Evolutionary conservation across 2,797 vertebrate genomes (phyloP).

Genomic region (Coreius guichenoti): DNA sequence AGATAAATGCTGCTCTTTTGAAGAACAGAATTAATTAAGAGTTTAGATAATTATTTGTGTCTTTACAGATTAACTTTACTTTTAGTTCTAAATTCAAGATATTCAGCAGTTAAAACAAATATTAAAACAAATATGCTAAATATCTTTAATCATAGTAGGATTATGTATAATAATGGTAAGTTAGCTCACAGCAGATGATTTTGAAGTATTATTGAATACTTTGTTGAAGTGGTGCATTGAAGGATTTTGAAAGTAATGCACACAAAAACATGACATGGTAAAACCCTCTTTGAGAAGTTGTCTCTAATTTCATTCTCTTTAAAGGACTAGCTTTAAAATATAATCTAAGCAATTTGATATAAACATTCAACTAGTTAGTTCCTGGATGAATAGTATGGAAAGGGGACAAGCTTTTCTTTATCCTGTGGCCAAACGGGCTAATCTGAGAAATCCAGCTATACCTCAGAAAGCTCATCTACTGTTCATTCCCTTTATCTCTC

Average conservation of each 20-base stretch:
- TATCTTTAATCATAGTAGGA: background rate
- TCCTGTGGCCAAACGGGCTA: conserved; percentile 58
- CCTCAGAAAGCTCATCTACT: conserved; percentile 67
- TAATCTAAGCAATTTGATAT: background rate
- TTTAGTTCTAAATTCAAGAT: no score
- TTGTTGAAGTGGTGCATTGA: background rate
- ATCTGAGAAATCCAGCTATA: conserved; percentile 67
- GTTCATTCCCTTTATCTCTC: conserved; percentile 49
- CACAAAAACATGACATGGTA: background rate
- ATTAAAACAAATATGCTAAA: background rate
- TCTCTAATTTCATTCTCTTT: background rate
- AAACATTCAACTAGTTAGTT: background rate
- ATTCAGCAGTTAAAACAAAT: no score
- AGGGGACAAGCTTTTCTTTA: background rate
- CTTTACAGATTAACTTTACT: no score
- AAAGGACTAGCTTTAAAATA: background rate
- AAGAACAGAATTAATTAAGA: background rate
- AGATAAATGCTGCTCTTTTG: background rate
- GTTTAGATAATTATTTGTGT: no score
- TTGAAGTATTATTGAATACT: background rate
- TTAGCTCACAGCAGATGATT: background rate
- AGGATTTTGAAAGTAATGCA: background rate
- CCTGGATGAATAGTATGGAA: background rate
- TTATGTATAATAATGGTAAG: background rate
- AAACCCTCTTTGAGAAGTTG: background rate